Percentiles rank a stretch among this genome's conserved stretches.
Conservation (phyloP, 2,888 invertebrate species). For the Pachydiplax longipennis region DNA sequence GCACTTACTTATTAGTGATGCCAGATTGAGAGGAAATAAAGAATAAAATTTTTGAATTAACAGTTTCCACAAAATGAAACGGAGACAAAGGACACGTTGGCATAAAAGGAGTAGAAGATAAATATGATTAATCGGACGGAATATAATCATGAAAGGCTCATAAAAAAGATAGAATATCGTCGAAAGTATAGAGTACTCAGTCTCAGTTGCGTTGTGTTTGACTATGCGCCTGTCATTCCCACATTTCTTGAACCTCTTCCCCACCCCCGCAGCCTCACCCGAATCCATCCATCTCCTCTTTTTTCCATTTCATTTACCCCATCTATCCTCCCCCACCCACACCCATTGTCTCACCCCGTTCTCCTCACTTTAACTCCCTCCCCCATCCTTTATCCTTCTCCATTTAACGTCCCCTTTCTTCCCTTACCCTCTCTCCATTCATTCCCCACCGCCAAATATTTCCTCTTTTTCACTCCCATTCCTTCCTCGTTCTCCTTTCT, state of each 20-base stretch:
- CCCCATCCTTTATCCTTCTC: not conserved
- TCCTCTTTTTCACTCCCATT: not conserved
- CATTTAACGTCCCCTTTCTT: not conserved
- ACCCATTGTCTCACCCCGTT: not conserved
- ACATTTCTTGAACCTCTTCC: not conserved
- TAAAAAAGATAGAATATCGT: too few species aligned
- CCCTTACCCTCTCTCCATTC: not conserved
- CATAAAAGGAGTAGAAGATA: too few species aligned
- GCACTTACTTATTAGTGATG: too few species aligned
- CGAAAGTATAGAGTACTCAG: too few species aligned
- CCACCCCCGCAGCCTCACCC: not conserved
- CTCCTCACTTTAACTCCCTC: not conserved
- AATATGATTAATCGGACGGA: too few species aligned
- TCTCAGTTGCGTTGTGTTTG: not conserved
- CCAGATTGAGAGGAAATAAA: too few species aligned
- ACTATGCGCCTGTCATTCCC: not conserved
- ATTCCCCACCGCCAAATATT: not conserved
- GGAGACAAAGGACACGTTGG: too few species aligned
- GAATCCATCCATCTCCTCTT: not conserved
- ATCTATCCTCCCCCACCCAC: not conserved
- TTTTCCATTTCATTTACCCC: not conserved
- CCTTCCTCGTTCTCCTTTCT: not conserved
- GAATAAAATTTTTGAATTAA: too few species aligned
- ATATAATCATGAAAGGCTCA: too few species aligned
- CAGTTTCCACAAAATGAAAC: too few species aligned